Base-by-base conservation (phyloP, 2,113 vertebrate species). In the rat (Rattus norvegicus) region DNA sequence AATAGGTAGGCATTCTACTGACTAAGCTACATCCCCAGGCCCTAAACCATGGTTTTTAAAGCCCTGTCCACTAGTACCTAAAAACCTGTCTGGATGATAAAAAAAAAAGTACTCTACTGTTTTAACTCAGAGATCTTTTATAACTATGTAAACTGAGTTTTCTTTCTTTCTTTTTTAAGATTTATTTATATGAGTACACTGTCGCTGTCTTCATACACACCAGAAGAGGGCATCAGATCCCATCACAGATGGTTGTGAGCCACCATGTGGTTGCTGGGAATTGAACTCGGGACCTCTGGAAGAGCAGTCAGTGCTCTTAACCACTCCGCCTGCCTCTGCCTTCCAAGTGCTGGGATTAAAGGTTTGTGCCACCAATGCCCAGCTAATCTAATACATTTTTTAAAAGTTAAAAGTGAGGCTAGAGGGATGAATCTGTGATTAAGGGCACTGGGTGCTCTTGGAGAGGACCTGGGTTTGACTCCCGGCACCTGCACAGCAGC, bases 41-140 rank as follows among this genome's bases (percentile, higher is more conserved):
- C 33, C 20, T 83, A 59, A 83, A 26, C 3, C 56, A n/a, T 61
- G 59, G 22, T 56, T 81, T 81, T 81, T 20, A 54, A 81, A 61
- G 36, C 39, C 39, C 26, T 90, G n/a, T n/a, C 84, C 43, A 70
- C 65, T 22, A 84, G 52, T 39, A 79, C n/a, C 91, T 73, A 56
- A 19, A 73, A 14, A 24, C 33, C 73, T 77, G 77, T 90, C 49
- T 19, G 75, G 39, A 76, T 33, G 20, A 56, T n/a, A 54, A 79
- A 54, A 79, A 81, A 81, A 17, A 39, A 91, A 59, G 26, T 70
- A 76, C 43, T 90, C 47, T 94, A 67, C 79, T 92, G 54, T 61
- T 61, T 94, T 67, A 61, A 83, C 91, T 59, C 77, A 49, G 83
- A 85, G 47, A 52, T 47, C 47, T 93, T 30, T 89, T 70, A 54